Evolutionary conservation across 2,888 invertebrate genomes (phyloP).

Genomic region (Epirrhoe tristata): DNA sequence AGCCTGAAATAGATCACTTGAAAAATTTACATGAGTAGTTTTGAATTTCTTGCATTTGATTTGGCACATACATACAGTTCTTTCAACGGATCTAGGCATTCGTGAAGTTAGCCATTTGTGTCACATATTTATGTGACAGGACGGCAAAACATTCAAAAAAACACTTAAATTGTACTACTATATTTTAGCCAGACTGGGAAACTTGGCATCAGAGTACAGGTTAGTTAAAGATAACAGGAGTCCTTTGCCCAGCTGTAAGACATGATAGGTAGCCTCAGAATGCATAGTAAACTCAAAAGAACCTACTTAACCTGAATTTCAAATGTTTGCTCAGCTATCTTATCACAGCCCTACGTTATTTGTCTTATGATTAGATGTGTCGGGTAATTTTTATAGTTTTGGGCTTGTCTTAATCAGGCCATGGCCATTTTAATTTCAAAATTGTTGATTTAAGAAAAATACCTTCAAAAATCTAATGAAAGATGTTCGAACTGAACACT

Average conservation of each 20-base stretch:
- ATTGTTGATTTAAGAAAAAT: conserved; percentile 4
- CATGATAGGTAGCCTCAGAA: not conserved
- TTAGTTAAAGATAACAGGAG: no score
- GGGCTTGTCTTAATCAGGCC: conserved; percentile 61
- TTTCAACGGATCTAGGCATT: no score
- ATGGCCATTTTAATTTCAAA: conserved; percentile 57
- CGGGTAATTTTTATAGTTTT: conserved; percentile 65
- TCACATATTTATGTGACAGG: no score
- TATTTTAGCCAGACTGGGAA: no score
- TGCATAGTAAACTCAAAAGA: conserved; percentile 39
- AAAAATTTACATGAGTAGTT: not conserved
- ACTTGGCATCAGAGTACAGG: no score
- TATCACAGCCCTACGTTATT: conserved; percentile 76
- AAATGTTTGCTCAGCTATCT: conserved; percentile 65
- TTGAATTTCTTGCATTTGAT: no score
- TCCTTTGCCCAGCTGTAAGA: no score
- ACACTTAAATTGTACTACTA: no score
- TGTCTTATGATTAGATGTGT: conserved; percentile 72
- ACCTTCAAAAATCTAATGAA: not conserved
- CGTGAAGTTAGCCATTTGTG: no score
- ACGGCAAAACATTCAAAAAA: no score
- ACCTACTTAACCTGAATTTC: conserved; percentile 62
- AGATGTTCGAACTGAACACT: not conserved
- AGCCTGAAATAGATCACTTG: conserved; percentile 23
- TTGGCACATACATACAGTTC: no score